These are phyloP conservation scores for Creontiades dilutus DNA, from an alignment of 2,888 invertebrate species.

Conservation along the genomic window DNA sequence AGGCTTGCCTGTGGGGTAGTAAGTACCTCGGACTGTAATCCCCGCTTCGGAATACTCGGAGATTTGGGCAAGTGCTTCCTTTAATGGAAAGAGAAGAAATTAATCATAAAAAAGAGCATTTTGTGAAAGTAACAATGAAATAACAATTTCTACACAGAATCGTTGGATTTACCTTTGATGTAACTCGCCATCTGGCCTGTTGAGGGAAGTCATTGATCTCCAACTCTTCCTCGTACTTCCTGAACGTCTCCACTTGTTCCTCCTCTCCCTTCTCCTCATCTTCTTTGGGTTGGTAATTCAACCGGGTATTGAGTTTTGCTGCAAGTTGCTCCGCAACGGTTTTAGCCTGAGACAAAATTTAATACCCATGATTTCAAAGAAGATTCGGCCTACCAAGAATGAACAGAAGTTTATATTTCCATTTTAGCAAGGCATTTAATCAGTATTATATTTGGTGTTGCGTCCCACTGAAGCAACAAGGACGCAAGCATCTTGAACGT, in stretches of 20 bases:
- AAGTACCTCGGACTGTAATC: constrained; percentile 98
- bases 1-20: constrained; percentile 92
- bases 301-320: constrained; percentile 95
- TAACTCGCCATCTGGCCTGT: constrained; percentile 98
- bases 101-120: background rate
- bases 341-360: constrained; percentile 83
- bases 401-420: too few relatives aligned
- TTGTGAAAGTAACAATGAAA: too few relatives aligned
- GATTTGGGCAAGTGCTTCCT: constrained; percentile 98
- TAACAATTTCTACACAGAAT: too few relatives aligned
- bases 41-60: constrained; percentile 99
- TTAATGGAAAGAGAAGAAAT: constrained; percentile 75
- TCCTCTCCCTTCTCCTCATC: constrained; percentile 85
- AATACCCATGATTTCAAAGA: too few relatives aligned
- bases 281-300: constrained; percentile 97
- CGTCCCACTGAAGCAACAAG: too few relatives aligned
- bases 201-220: constrained; percentile 99
- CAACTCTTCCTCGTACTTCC: constrained; percentile 98
- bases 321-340: constrained; percentile 98
- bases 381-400: too few relatives aligned
- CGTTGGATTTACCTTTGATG: constrained; percentile 86
- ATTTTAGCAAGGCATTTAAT: too few relatives aligned
- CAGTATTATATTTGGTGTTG: too few relatives aligned
- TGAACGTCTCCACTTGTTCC: constrained; percentile 82
- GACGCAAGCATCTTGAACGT: too few relatives aligned